Evolutionary conservation across 2,797 vertebrate species (phyloP).

Genomic region (Coilia nasus): DNA sequence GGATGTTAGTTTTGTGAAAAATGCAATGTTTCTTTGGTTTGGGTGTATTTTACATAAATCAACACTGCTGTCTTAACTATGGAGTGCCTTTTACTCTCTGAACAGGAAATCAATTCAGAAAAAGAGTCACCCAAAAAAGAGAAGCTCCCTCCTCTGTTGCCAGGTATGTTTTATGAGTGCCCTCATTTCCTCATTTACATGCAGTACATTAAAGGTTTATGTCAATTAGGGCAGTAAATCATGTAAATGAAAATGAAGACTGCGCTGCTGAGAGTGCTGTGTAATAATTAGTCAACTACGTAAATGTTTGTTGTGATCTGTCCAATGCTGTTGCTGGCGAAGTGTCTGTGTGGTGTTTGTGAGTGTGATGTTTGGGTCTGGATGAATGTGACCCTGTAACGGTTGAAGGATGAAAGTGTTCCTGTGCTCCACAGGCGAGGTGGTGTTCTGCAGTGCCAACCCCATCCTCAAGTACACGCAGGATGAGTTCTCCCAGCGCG

Average conservation of each 20-base stretch:
- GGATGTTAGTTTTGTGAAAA: background rate
- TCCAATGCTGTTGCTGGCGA: background rate
- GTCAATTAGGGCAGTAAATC: background rate
- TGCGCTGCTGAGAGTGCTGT: background rate
- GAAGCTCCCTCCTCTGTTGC: slow-evolving; percentile 74
- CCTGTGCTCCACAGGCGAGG: slow-evolving; percentile 72
- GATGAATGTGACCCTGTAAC: no score
- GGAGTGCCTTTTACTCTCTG: background rate
- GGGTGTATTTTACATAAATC: background rate
- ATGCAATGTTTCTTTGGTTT: background rate
- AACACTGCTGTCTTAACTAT: background rate
- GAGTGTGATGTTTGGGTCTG: background rate
- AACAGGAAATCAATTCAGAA: slow-evolving; percentile 81
- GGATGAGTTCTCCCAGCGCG: slow-evolving; percentile 81
- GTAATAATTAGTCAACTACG: background rate
- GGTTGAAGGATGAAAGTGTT: background rate
- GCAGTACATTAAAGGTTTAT: background rate
- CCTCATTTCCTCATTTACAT: background rate
- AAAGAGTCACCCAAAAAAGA: slow-evolving; percentile 74
- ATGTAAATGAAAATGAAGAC: background rate
- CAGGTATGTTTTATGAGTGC: slow-evolving; percentile 69
- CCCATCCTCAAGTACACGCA: slow-evolving; percentile 79
- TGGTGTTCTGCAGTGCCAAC: slow-evolving; percentile 83
- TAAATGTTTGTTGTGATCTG: background rate
- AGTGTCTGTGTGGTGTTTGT: background rate